Evolutionary conservation across 37 sponge, comb jelly and placozoan species (phyloP), one percentile per base, ranked within the genome.

Genomic region (Aplysina aerophoba): DNA sequence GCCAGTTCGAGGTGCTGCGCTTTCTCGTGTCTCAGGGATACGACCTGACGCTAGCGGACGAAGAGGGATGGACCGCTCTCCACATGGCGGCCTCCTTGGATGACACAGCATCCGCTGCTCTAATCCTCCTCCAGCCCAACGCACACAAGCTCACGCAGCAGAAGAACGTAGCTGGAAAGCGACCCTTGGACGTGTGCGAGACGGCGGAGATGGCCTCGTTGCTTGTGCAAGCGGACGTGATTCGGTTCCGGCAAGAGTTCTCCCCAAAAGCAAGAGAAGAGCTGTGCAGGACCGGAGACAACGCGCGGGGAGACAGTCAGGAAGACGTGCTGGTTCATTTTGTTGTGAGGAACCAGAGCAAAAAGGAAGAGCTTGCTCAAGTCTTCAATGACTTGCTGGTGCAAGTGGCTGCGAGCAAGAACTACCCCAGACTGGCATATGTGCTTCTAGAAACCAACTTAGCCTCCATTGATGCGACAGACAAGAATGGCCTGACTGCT

Each of bases 21-120:
- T 30, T 90, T 5, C 83, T 93, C 0, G 72, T 87, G 0, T 83
- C 84, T 0, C 59, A 80, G 27, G 93, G 93, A 20, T 90, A 90
- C 24, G 90, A 93, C n/a, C 50, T 93, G 50, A 25, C 83, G 0
- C 57, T 71, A 12, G 21, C 57, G 0, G 93, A 93, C 67, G 83
- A 81, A 3, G 88, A 93, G 58, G 82, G 84, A 37, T 93, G 93
- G 93, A 93, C 63, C 36, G 83, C 55, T 24, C 79, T 93, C 4
- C 93, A 93, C 80, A 82, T 90, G 14, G 93, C 93, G 8, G 87
- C 88, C 20, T 81, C 88, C 41, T 89, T 90, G 90, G 81, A 90
- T 72, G 85, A 93, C 84, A 3, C 85, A 8, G 93, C 87, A 15
- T 87, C 90, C 40, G 90, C 85, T 3, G 55, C 81, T 27, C 56